Evolutionary conservation across 2,888 invertebrate species (phyloP), one percentile per base, ranked within the genome.

Genomic region (Rugalucina vietnamica): DNA sequence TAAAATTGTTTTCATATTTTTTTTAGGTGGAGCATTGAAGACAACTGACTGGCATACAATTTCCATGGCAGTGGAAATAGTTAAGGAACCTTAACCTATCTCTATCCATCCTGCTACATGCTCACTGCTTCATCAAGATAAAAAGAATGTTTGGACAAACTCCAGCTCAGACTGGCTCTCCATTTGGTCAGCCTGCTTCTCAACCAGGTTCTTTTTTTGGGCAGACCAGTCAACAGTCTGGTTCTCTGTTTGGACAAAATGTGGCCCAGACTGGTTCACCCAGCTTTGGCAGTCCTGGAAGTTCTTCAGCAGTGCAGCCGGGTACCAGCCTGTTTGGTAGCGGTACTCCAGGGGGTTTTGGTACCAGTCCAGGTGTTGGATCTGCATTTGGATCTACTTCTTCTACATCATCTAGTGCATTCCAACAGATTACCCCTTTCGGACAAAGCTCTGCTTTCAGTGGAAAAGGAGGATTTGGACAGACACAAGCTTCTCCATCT

Each of bases 241-340:
- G 60, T 14, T 43, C 79, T 24, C 4, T 60, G 27, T 84, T 84
- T 78, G 81, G 84, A 60, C 84, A 84, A 50, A 49, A 65, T 49
- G 24, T 81, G 73, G 21, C 71, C 18, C n/a, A 32, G 8, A 32
- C 49, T 27, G n/a, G 39, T 82, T 54, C 37, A 21, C 18, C 70
- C 39, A 18, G 60, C 24, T 14, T 14, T 60, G 18, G 18, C n/a
- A 50, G 50, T 50, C 4, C 5, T 27, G 21, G 29, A 70, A 32
- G 32, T 29, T 10, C 50, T 43, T 65, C 43, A 65, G 24, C 49
- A 73, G 43, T 43, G 10, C 43, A 43, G 43, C 18, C 43, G 8
- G 43, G 43, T 12, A n/a, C n/a, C 37, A 34, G 29, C 32, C 24
- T 65, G 8, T 24, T 54, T 39, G 43, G 57, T 29, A 37, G 76